Conservation (phyloP, 2,888 invertebrate genomes). For the Philaethria dido region DNA sequence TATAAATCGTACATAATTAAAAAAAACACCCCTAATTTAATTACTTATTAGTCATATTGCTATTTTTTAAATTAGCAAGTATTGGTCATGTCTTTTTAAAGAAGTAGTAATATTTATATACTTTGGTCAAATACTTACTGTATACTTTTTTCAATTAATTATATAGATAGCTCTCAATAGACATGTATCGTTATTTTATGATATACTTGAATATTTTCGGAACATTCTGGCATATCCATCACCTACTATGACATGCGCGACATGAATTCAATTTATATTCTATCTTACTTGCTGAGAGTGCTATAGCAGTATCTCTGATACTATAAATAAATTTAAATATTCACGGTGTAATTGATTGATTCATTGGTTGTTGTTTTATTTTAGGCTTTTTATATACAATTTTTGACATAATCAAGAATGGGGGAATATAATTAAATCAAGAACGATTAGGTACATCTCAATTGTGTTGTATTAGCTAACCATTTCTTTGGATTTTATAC, state of each 20-base stretch:
- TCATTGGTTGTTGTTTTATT: neutral
- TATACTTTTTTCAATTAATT: no score
- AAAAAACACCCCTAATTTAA: no score
- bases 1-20: no score
- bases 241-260: slow-evolving; percentile 11
- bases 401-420: neutral
- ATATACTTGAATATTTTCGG: slow-evolving; percentile 15
- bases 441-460: no score
- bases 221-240: slow-evolving; percentile 24
- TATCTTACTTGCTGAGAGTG: slow-evolving; percentile 15
- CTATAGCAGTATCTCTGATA: neutral
- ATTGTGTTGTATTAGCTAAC: no score
- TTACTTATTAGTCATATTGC: no score
- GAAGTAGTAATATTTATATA: no score
- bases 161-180: neutral
- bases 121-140: no score
- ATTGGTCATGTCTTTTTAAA: no score
- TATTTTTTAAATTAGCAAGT: no score
- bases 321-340: slow-evolving; percentile 16
- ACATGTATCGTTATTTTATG: neutral
- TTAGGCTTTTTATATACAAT: neutral
- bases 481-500: no score
- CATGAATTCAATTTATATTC: slow-evolving; percentile 25
- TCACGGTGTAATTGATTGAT: slow-evolving; percentile 1
- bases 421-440: no score